Percentiles rank a stretch among this genome's conserved stretches.
Conservation (phyloP, 2,797 vertebrate genomes). For the Lepilemur septentrionalis region DNA sequence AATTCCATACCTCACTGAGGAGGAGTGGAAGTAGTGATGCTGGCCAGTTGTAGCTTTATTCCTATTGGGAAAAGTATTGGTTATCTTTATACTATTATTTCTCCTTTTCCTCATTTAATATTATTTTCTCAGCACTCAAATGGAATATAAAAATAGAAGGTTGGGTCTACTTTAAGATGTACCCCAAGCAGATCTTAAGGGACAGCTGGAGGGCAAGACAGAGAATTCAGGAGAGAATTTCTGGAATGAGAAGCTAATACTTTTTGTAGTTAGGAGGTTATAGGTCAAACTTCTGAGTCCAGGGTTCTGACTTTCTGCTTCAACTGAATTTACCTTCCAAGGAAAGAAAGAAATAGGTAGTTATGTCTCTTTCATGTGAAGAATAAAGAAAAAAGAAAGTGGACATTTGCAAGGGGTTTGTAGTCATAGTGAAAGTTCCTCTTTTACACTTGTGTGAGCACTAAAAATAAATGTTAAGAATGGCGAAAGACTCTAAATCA, state of each 20-base stretch:
- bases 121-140: not conserved
- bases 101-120: not conserved
- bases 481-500: not conserved
- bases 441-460: not conserved
- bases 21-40: not conserved
- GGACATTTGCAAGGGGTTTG: not conserved
- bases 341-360: not conserved
- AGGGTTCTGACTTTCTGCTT: not conserved
- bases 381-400: not conserved
- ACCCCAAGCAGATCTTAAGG: not conserved
- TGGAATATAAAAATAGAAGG: not conserved
- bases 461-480: constrained; percentile 30
- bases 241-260: not conserved
- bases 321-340: not conserved
- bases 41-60: not conserved
- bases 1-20: not conserved
- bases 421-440: not conserved
- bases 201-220: not conserved
- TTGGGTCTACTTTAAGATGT: not conserved
- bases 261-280: not conserved
- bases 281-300: not conserved
- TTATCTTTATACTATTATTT: not conserved
- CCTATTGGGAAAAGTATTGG: not conserved
- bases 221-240: constrained; percentile 17
- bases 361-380: not conserved